Conservation (phyloP, 2,888 invertebrate species). For the Papilio gigon region DNA sequence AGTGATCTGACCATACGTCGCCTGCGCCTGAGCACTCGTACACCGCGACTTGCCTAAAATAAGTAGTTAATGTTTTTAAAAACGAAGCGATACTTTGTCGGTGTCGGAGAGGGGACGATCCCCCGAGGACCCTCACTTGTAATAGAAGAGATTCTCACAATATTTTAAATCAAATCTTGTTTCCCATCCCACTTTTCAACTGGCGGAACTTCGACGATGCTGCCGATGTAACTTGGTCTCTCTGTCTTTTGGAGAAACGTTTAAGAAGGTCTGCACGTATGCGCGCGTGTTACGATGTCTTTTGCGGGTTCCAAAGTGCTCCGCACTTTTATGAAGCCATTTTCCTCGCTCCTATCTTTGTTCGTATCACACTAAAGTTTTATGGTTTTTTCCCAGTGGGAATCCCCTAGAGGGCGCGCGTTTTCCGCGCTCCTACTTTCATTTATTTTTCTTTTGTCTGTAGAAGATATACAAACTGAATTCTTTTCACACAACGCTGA, state of each 20-base stretch:
- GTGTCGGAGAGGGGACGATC: neutral
- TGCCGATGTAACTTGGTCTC: neutral
- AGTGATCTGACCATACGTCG: neutral
- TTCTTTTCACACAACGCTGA: neutral
- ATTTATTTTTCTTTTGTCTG: conserved; percentile 12
- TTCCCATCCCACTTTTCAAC: neutral
- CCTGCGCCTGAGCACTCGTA: neutral
- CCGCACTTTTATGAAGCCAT: conserved; percentile 35
- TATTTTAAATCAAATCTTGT: conserved; percentile 18
- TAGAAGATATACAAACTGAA: neutral
- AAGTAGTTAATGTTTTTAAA: neutral
- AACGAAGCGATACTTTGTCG: neutral
- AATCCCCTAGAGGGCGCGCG: neutral
- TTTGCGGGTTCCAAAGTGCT: neutral
- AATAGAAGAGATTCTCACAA: neutral
- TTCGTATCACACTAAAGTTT: conserved; percentile 25
- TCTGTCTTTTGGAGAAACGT: neutral
- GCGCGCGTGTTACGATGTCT: neutral
- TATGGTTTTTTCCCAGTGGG: conserved; percentile 9
- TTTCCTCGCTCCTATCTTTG: conserved; percentile 28
- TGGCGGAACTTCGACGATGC: neutral
- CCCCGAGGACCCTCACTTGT: neutral
- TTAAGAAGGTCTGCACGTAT: neutral
- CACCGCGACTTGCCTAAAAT: too few relatives aligned
- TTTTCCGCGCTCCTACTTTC: neutral